Percentiles rank a stretch among this genome's conserved stretches.
Conservation (phyloP, 2,113 vertebrate genomes). For the Chloebia gouldiae region DNA sequence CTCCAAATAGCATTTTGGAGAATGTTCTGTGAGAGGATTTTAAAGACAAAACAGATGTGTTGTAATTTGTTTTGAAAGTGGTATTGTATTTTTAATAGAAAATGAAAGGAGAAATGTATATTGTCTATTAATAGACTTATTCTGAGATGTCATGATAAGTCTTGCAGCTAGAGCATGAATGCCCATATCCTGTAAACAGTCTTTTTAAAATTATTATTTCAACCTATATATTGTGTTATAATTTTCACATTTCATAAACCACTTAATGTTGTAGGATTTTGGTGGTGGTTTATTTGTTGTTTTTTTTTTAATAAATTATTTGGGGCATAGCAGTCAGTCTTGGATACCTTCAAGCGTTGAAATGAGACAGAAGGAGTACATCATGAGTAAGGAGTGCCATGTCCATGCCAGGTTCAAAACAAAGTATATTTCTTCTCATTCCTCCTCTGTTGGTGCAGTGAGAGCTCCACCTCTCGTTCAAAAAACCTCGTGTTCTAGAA, state of each 20-base stretch:
- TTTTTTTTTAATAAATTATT: not conserved
- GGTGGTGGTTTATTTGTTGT: no score
- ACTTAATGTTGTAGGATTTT: not conserved
- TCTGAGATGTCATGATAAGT: not conserved
- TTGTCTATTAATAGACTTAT: not conserved
- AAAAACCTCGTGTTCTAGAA: not conserved
- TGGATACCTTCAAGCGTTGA: not conserved
- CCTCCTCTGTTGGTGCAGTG: not conserved
- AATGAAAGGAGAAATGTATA: not conserved
- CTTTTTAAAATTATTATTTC: not conserved
- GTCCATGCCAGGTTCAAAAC: not conserved
- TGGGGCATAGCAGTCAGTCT: not conserved
- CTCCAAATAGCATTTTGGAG: not conserved
- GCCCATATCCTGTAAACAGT: not conserved
- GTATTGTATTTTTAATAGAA: not conserved
- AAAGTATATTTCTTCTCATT: not conserved
- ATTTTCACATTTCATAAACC: not conserved
- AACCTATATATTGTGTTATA: not conserved
- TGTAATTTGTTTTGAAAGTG: not conserved
- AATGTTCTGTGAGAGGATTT: not conserved
- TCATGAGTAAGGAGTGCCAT: not conserved
- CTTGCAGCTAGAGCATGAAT: not conserved
- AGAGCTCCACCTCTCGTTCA: slow-evolving; percentile 34
- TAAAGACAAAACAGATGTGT: not conserved
- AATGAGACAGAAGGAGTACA: not conserved